Evolutionary conservation across 2,888 invertebrate species (phyloP), one percentile per base, ranked within the genome.

Genomic region (Tetragonula carbonaria): DNA sequence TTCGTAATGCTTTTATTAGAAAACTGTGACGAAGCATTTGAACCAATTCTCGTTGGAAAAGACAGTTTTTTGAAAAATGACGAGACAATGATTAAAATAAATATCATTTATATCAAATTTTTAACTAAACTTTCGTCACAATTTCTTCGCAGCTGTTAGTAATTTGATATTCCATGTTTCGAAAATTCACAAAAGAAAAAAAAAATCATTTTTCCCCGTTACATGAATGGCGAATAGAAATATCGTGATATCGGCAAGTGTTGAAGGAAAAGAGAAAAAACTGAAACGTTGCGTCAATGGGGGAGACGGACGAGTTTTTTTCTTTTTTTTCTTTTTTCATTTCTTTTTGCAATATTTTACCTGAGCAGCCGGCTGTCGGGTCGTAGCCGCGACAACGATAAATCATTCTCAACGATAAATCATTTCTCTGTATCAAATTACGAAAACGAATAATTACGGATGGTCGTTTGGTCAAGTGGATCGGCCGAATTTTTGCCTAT

Each of bases 361-460:
- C 70, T 14, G 16, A 33, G 23, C 23, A 28, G 8, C 62, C 38
- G 53, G 45, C 21, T 16, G 57, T 18, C 28, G 2, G 57, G 5
- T 11, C 21, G 71, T 45, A 45, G 45, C 45, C 45, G 33, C 33
- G 63, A 38, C 45, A 45, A 67, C 59, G 55, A 82, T 82, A 82
- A 82, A 81, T 82, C 82, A 75, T 81, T 82, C 70, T 23, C 74
- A 57, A 23, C 33, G 74, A 74, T 75, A 71, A 80, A 82, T 82
- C 82, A 75, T 80, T 74, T 59, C 70, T 65, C 57, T 53, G 80
- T 71, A 74, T 80, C 81, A 74, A 82, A 82, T 82, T 82, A 82
- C 75, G 72, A 75, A 67, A 81, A 74, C 77, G 77, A 78, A 84
- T 82, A 82, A 82, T 84, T 82, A 82, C 82, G 59, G 74, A 45